A percentile compares a stretch with the other conserved stretches of the same genome.
phyloP scores from a whole-genome alignment of 2,113 vertebrate genomes.

The Noctilio leporinus region DNA sequence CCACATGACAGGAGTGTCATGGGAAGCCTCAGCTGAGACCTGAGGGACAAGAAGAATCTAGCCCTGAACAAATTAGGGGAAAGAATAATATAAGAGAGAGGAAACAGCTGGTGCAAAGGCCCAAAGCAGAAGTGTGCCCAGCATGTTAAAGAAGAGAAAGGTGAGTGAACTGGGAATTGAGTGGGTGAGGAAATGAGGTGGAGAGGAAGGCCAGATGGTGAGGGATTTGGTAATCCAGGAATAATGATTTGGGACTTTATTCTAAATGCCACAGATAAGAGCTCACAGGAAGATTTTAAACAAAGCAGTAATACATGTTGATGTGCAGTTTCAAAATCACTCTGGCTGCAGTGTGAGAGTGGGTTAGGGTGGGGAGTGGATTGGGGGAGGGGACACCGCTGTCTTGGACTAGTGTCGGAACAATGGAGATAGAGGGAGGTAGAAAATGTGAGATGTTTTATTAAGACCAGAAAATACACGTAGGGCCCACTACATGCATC shows the following conservation, averaged over 20 bases:
- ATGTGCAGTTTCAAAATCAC: background rate
- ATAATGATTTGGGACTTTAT: background rate
- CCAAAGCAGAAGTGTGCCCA: background rate
- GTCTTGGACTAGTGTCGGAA: background rate
- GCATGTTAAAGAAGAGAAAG: background rate
- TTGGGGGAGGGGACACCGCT: too few species aligned
- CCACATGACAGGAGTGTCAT: accelerated
- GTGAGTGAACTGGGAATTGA: background rate
- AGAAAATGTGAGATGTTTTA: background rate
- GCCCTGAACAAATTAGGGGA: background rate
- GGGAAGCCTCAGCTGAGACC: background rate
- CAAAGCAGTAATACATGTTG: background rate
- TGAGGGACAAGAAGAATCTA: background rate
- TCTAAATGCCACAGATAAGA: background rate
- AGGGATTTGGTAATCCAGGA: background rate
- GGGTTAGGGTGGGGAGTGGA: background rate
- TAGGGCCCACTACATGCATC: background rate
- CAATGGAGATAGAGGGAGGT: background rate
- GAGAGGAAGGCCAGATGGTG: background rate
- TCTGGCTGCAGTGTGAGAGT: background rate
- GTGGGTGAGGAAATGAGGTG: background rate
- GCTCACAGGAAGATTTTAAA: background rate
- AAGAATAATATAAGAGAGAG: background rate
- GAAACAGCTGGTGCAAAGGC: background rate
- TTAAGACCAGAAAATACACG: background rate